A percentile compares a stretch with the other conserved stretches of the same genome.
phyloP scores from a whole-genome alignment of 2,797 vertebrate genomes.

The Uromys caudimaculatus region DNA sequence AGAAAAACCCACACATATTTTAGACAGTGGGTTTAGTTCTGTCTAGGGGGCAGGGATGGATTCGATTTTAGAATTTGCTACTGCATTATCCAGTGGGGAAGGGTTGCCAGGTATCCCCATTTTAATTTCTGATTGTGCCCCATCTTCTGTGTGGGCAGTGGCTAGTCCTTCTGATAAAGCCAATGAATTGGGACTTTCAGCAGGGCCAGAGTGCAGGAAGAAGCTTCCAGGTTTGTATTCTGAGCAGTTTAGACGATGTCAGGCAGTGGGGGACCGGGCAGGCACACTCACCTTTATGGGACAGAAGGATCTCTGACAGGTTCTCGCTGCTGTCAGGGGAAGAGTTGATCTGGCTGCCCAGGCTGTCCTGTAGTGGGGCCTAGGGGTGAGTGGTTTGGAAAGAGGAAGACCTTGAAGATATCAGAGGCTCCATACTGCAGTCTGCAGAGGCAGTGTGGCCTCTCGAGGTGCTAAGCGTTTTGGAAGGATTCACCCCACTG shows the following conservation, averaged over 20 bases:
- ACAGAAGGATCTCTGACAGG: constrained; percentile 86
- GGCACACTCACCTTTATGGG: constrained; percentile 89
- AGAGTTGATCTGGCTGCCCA: constrained; percentile 89
- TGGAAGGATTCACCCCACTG: neutral
- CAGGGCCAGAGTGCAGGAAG: neutral
- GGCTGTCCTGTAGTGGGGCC: constrained; percentile 85
- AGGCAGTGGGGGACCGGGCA: neutral
- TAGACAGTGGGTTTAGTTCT: neutral
- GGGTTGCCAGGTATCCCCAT: neutral
- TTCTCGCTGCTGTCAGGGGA: constrained; percentile 92
- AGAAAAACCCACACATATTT: neutral
- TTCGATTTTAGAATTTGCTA: neutral
- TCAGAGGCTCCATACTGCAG: fast-evolving
- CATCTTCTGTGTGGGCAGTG: neutral
- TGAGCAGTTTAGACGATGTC: neutral
- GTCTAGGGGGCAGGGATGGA: neutral
- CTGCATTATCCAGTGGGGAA: neutral
- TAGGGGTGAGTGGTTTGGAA: constrained; percentile 65
- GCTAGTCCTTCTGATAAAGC: neutral
- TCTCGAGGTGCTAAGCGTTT: neutral
- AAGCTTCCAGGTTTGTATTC: neutral
- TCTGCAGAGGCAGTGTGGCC: neutral
- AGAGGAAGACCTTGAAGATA: neutral
- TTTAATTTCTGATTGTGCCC: neutral
- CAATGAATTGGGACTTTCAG: neutral